Conservation (phyloP, 2,797 vertebrate species). For the Sus cebifrons region DNA sequence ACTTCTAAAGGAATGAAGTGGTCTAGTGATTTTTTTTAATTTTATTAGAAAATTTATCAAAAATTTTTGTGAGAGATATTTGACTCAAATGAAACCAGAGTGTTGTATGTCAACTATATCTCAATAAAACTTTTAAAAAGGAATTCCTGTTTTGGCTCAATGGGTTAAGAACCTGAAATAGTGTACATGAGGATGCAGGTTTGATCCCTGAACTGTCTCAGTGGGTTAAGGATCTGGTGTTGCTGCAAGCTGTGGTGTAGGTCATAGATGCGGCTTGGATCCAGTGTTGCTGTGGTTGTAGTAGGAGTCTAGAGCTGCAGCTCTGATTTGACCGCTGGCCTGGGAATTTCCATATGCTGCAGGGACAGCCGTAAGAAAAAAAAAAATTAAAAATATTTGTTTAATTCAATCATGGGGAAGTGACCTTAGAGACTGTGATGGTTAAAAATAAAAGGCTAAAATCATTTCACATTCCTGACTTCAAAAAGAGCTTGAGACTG, state of each 20-base stretch:
- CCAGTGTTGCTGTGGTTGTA: no score
- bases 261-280: no score
- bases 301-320: no score
- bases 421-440: not conserved
- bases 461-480: not conserved
- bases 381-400: not conserved
- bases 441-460: conserved; percentile 40
- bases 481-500: not conserved
- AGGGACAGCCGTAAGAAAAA: no score
- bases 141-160: no score
- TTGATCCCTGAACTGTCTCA: no score
- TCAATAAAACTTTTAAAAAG: not conserved
- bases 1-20: not conserved
- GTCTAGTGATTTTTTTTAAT: not conserved
- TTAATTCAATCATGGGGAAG: conserved; percentile 9
- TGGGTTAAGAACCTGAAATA: no score
- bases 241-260: no score
- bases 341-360: no score
- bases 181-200: no score
- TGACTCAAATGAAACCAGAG: conserved; percentile 11
- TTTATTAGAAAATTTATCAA: conserved; percentile 50
- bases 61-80: conserved; percentile 13
- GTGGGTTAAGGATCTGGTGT: no score
- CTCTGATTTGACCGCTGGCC: no score
- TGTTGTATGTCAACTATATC: not conserved